These are phyloP conservation scores for Peromyscus polionotus DNA, from an alignment of 2,113 vertebrate genomes.

Conservation along the genomic window DNA sequence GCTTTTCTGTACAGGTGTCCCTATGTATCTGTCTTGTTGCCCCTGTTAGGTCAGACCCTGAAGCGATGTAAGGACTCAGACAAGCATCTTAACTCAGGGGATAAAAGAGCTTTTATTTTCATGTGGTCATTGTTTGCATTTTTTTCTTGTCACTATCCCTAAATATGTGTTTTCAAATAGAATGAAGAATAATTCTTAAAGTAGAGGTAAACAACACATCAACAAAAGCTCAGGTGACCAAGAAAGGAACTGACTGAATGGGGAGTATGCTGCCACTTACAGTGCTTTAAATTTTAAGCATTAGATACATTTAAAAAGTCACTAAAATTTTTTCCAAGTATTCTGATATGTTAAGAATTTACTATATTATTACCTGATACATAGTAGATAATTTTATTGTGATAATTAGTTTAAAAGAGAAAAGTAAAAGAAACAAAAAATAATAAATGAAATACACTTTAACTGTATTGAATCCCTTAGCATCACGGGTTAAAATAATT, in stretches of 20 bases:
- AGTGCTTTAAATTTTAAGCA: constrained; percentile 57
- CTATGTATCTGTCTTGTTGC: background rate
- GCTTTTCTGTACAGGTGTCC: background rate
- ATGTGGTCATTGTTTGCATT: background rate
- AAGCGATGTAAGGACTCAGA: background rate
- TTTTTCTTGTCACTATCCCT: constrained; percentile 14
- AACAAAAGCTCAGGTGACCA: background rate
- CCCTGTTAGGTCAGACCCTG: background rate
- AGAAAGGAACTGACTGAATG: background rate
- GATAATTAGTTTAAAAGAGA: constrained; percentile 36
- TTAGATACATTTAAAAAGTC: background rate
- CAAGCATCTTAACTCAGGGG: background rate
- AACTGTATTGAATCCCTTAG: background rate
- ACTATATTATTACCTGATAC: constrained; percentile 38
- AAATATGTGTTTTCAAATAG: constrained; percentile 40
- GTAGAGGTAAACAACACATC: background rate
- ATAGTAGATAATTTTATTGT: constrained; percentile 33
- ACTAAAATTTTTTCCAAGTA: background rate
- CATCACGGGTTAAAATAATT: constrained; percentile 30
- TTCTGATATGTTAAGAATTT: constrained; percentile 18
- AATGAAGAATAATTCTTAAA: constrained; percentile 25
- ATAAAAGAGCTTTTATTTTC: background rate
- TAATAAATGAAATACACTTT: constrained; percentile 5
- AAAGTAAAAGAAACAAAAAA: constrained; percentile 14
- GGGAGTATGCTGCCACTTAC: background rate